phyloP scores from a whole-genome alignment of 1,140 invertebrate genomes.

The Brachionus sp. region DNA sequence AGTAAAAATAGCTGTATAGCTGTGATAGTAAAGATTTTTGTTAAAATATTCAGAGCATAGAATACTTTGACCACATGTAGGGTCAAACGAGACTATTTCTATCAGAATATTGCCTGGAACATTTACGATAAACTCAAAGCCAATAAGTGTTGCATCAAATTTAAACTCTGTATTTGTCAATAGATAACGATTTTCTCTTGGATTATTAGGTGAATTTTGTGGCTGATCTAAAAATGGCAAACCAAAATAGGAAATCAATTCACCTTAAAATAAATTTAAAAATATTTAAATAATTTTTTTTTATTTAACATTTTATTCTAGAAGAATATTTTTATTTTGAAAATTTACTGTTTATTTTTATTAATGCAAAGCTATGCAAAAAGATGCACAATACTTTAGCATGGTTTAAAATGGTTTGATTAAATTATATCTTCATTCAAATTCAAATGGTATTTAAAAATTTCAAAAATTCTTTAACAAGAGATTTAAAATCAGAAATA shows the following conservation, averaged over 20 bases:
- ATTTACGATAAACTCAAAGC: not conserved
- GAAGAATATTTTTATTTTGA: too few species aligned
- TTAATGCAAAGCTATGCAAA: too few species aligned
- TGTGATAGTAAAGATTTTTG: not conserved
- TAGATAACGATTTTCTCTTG: not conserved
- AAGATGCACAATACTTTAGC: too few species aligned
- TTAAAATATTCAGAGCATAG: not conserved
- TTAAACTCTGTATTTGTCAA: conserved; percentile 10
- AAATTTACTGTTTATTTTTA: too few species aligned
- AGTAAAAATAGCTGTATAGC: not conserved
- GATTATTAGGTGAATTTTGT: not conserved
- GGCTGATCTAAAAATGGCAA: not conserved
- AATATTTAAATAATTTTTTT: too few species aligned
- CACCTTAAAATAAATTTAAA: not conserved
- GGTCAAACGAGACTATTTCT: not conserved
- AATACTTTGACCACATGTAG: not conserved
- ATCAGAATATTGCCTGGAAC: not conserved
- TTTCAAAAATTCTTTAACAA: too few species aligned
- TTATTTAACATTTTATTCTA: too few species aligned
- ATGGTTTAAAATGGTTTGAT: too few species aligned
- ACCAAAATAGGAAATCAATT: not conserved
- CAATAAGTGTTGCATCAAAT: not conserved
- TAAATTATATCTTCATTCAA: too few species aligned
- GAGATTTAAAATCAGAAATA: too few species aligned
- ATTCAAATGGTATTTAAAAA: too few species aligned